Evolutionary conservation across 2,888 invertebrate genomes (phyloP).

Genomic region (Hybos culiciformis): DNA sequence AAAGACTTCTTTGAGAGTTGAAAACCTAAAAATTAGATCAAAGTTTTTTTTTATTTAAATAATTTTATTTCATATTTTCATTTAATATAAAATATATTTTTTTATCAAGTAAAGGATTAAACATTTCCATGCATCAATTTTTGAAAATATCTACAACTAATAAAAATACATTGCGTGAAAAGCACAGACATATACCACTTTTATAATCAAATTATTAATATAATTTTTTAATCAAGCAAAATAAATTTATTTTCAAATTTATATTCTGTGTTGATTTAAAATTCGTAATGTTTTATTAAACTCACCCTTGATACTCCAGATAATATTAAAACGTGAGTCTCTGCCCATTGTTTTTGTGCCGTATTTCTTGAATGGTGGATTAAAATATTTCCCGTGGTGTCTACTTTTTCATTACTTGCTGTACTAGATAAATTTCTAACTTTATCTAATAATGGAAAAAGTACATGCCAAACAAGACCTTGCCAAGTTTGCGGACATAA

Average conservation of each 20-base stretch:
- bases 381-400: constrained; percentile 83
- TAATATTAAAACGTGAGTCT: constrained; percentile 83
- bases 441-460: constrained; percentile 88
- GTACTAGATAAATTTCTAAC: constrained; percentile 57
- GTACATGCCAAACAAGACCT: constrained; percentile 84
- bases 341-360: constrained; percentile 98
- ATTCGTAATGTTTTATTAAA: too few species aligned
- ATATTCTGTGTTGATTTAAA: too few species aligned
- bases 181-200: too few species aligned
- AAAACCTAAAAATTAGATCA: constrained; percentile 39
- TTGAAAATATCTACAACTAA: too few species aligned
- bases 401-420: constrained; percentile 56
- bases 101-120: too few species aligned
- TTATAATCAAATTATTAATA: too few species aligned
- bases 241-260: too few species aligned
- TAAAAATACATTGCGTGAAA: too few species aligned
- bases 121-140: too few species aligned
- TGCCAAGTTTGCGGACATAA: constrained; percentile 85
- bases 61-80: too few species aligned
- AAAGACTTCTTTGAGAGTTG: constrained; percentile 74
- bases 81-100: too few species aligned
- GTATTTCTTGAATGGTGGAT: constrained; percentile 98
- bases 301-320: constrained; percentile 79
- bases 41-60: too few species aligned
- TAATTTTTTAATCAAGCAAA: neutral